phyloP scores from a whole-genome alignment of 1,140 invertebrate genomes.

The Hypsibius dujardini region DNA sequence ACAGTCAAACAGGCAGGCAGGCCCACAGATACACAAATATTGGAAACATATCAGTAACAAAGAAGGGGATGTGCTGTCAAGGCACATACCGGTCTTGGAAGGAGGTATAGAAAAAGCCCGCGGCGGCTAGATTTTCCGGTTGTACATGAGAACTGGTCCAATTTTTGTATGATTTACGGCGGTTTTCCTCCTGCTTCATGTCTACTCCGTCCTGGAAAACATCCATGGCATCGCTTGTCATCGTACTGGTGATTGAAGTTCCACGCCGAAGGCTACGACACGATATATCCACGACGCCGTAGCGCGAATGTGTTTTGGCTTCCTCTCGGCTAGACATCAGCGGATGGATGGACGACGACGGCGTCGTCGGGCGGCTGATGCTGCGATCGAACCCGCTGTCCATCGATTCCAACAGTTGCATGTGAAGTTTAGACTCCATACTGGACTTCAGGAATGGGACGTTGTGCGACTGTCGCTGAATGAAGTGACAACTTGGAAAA shows the following conservation, averaged over 20 bases:
- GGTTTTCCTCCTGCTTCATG: background rate
- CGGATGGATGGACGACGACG: background rate
- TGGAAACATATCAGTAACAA: no score
- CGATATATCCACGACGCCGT: background rate
- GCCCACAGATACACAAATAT: no score
- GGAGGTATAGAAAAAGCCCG: conserved; percentile 2
- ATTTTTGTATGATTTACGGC: background rate
- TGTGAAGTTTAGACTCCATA: conserved; percentile 1
- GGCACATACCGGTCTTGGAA: conserved; percentile 22
- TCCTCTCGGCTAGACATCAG: background rate
- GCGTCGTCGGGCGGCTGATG: conserved; percentile 8
- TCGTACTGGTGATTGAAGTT: background rate
- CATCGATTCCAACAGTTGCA: conserved; percentile 13
- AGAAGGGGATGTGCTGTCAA: no score
- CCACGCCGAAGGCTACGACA: background rate
- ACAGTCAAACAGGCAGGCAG: no score
- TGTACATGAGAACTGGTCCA: background rate
- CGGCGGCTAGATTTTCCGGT: background rate
- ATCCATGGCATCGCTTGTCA: background rate
- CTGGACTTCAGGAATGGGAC: conserved; percentile 22
- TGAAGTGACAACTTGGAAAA: conserved; percentile 51
- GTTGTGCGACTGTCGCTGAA: conserved; percentile 35
- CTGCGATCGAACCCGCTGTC: conserved; percentile 15
- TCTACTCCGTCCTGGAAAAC: background rate
- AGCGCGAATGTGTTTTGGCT: background rate